Evolutionary conservation across 1,140 invertebrate genomes (phyloP), one percentile per base, ranked within the genome.

Genomic region (Myzus persicae): DNA sequence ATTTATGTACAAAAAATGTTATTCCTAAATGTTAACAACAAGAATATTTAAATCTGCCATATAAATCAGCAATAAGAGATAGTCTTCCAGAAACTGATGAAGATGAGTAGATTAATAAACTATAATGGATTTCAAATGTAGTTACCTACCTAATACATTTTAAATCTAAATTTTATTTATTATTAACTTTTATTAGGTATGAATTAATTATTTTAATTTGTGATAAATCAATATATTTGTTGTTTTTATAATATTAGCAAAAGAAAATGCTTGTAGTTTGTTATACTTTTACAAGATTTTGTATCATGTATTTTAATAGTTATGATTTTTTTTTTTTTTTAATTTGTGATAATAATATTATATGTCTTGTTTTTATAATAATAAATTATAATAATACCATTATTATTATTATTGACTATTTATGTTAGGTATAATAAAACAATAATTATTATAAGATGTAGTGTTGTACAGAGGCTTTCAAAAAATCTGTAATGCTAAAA

Each of bases 181-280:
- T n/a, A 22, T 84, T 11, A 84, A 9, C 36, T 84, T 84, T 84
- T 84, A 84, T 38, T 84, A 84, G 42, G 38, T 84, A 84, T 84
- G n/a, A 84, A n/a, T 84, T 84, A 84, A 84, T 44, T 85, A 44
- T 88, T 88, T 88, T 18, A 88, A 88, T 48, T 48, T 88, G 85
- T 88, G 26, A 88, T 87, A 44, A 22, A 88, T 20, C 26, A 31
- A 20, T 48, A 88, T 11, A 48, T 88, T 88, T 88, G 24, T 88
- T 88, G 44, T 88, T 88, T 88, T 88, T 88, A 88, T 46, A 85
- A 85, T 85, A 87, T 88, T 31, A 88, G 85, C 31, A 88, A 46
- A 88, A 88, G 44, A 31, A 88, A 88, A 88, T 87, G 40, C 40
- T 87, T 9, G 2, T 88, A 44, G 5, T 88, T 88, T 88, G 42